phyloP scores from a whole-genome alignment of 2,797 vertebrate species.

The Paguma larvata region DNA sequence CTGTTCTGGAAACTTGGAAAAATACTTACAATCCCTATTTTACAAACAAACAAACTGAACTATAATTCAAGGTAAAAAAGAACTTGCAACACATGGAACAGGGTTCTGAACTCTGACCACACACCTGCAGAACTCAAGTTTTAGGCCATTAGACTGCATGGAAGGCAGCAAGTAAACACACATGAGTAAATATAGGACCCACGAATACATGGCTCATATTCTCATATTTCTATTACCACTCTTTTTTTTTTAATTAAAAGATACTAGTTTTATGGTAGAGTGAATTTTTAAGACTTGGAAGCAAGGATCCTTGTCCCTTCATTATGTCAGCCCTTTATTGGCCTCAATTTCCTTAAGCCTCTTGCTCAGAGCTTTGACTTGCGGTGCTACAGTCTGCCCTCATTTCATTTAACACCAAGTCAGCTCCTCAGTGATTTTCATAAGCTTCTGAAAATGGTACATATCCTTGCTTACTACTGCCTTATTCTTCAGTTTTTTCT shows the following conservation, averaged over 20 bases:
- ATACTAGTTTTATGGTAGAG: neutral
- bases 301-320: neutral
- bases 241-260: neutral
- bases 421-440: neutral
- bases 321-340: neutral
- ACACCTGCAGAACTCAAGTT: neutral
- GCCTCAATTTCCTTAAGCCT: neutral
- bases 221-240: neutral
- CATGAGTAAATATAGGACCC: neutral
- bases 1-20: neutral
- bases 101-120: neutral
- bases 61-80: neutral
- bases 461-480: neutral
- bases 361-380: neutral
- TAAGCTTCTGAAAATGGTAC: neutral
- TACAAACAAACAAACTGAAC: neutral
- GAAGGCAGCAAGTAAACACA: neutral
- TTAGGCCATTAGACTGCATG: neutral
- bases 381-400: neutral
- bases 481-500: neutral
- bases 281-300: slow-evolving; percentile 3
- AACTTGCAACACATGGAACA: neutral
- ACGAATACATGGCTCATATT: neutral
- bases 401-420: neutral
- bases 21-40: neutral